Base-by-base conservation (phyloP, 2,113 vertebrate species). In the Dipodomys spectabilis region DNA sequence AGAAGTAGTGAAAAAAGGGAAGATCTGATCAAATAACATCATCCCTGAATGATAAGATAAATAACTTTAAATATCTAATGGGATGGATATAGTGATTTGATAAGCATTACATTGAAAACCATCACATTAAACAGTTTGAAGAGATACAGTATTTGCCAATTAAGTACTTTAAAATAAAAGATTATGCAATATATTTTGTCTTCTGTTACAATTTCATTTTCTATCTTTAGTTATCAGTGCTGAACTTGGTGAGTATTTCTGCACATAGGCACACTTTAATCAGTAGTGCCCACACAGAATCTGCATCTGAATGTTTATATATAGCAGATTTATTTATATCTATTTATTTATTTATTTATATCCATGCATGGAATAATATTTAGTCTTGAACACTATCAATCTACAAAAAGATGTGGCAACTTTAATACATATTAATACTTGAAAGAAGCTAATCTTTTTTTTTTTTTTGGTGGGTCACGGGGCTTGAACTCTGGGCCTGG, bases 251-350 rank as follows among this genome's bases (percentile, higher is more conserved):
- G 68, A 7, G 45, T 45, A 62, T 69, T 19, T 81, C 18, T 60
- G 45, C 20, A 27, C 45, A 62, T 1, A 69, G 83, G 69, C 23
- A 78, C 64, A 7, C 8, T 83, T 22, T 57, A 78, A n/a, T 82
- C 65, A 84, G 18, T 27, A 11, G 60, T 84, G 27, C 32, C 81
- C 87, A 57, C 20, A 91, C 20, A 81, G 88, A 92, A 88, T 18
- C 35, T 88, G 22, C 23, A 92, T 9, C 44, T 2, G 0, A 23
- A 39, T 88, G n/a, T 95, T 92, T 92, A 64, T 25, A 90, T 92
- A 64, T 25, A 90, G 57, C 20, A 71, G 62, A 30, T 82, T 93
- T 95, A 86, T 53, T n/a, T n/a, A n/a, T n/a, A n/a, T n/a, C n/a
- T n/a, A n/a, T n/a, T n/a, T n/a, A n/a, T n/a, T n/a, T n/a, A n/a